Evolutionary conservation across 2,113 vertebrate genomes (phyloP), one percentile per base, ranked within the genome.

Genomic region (Oncorhynchus masou): DNA sequence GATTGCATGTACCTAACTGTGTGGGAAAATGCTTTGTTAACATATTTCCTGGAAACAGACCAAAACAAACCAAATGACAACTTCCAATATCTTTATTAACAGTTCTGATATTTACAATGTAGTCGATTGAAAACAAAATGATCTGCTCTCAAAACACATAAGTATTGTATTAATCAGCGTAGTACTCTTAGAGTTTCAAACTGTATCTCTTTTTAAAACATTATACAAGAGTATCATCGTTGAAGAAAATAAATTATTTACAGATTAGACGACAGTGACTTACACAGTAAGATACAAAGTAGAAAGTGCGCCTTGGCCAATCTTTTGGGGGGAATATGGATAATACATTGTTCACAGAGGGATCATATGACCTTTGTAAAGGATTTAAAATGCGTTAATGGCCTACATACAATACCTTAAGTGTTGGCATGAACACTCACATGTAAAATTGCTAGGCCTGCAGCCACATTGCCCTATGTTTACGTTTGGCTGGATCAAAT

Each of bases 271-370:
- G 9, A 75, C 20, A 64, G 16, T 34, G 70, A 67, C 79, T 81
- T 81, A 81, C 79, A 81, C 74, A 81, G 79, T 77, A 81, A 81
- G 79, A 54, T 73, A 81, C 65, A 64, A 62, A 62, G n/a, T n/a
- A 62, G n/a, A 62, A 62, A 67, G 29, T 3, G 24, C 24, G 22
- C 64, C n/a, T 64, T n/a, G n/a, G 22, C 19, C 13, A 27, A 22
- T 24, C 7, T 24, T 64, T 66, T 29, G 22, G 12, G 7, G n/a
- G 19, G 9, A 15, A 60, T 15, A 60, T 5, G 20, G 20, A 60
- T 8, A 2, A 60, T 20, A 20, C 59, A n/a, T 60, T 60, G 20
- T 8, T 60, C 16, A 57, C 51, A 24, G 51, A 4, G 51, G 51
- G 51, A 54, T 3, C 51, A 54, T 54, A 54, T 54, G 51, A 16